phyloP scores from a whole-genome alignment of 2,888 invertebrate genomes.

The Dendrolimus pini region DNA sequence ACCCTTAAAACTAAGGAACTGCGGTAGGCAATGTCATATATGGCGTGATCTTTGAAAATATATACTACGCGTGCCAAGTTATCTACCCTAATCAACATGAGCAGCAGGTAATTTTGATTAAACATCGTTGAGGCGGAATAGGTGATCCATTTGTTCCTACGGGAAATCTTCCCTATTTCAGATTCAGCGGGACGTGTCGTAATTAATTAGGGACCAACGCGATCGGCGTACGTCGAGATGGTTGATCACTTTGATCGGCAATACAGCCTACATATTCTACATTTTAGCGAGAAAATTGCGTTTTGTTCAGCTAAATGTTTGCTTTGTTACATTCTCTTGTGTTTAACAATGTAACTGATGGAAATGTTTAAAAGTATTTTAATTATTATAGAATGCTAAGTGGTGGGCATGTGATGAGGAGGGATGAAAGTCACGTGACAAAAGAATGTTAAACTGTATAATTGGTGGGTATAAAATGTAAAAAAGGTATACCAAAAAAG shows the following conservation, averaged over 20 bases:
- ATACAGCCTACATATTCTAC: constrained; percentile 8
- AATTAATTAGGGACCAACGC: constrained; percentile 17
- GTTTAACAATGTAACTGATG: background rate
- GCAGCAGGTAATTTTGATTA: constrained; percentile 1
- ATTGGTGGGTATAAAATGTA: no score
- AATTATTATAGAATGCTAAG: no score
- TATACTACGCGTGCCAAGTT: no score
- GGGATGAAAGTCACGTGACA: no score
- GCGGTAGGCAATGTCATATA: no score
- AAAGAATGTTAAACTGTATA: no score
- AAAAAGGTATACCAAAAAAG: no score
- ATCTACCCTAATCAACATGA: background rate
- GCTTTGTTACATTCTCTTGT: background rate
- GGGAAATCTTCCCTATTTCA: constrained; percentile 15
- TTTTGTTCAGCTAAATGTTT: background rate
- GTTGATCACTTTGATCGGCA: constrained; percentile 5
- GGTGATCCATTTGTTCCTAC: constrained; percentile 5
- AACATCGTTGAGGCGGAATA: constrained; percentile 3
- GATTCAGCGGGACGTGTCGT: constrained; percentile 15
- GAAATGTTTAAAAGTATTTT: background rate
- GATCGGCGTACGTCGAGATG: constrained; percentile 4
- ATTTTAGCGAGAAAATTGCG: background rate
- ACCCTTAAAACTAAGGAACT: no score
- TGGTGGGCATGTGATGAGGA: no score
- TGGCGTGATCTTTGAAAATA: no score